Evolutionary conservation across 2,113 vertebrate species (phyloP).

Genomic region (Ictalurus punctatus): DNA sequence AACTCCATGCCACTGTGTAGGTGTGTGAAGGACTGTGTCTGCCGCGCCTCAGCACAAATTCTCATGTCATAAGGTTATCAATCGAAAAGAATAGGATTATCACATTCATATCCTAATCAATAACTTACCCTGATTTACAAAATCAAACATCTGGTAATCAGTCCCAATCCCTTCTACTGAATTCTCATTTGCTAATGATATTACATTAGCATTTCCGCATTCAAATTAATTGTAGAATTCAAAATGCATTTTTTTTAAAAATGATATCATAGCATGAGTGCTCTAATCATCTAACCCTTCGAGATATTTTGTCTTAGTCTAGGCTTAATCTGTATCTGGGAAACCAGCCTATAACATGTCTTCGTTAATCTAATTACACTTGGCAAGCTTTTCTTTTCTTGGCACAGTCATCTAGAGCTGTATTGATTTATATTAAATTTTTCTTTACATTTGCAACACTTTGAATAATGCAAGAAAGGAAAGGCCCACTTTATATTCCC

Average conservation of each 20-base stretch:
- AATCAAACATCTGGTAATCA: background rate
- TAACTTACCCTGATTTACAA: background rate
- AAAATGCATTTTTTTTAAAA: background rate
- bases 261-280: background rate
- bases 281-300: too few relatives aligned
- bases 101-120: background rate
- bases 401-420: background rate
- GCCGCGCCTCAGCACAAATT: background rate
- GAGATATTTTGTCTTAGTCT: background rate
- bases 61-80: background rate
- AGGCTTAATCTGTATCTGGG: background rate
- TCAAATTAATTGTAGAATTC: background rate
- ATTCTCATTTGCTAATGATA: background rate
- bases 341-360: slow-evolving; percentile 2
- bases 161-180: background rate
- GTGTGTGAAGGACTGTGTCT: background rate
- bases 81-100: background rate
- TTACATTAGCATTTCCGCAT: background rate
- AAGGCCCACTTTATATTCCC: background rate
- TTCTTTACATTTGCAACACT: background rate
- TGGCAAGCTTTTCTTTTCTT: background rate
- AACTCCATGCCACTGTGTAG: background rate
- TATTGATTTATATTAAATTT: slow-evolving; percentile 14
- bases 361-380: slow-evolving; percentile 6
- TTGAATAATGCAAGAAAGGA: slow-evolving; percentile 8